phyloP scores from a whole-genome alignment of 2,113 vertebrate species.

The Ailurus styani region DNA sequence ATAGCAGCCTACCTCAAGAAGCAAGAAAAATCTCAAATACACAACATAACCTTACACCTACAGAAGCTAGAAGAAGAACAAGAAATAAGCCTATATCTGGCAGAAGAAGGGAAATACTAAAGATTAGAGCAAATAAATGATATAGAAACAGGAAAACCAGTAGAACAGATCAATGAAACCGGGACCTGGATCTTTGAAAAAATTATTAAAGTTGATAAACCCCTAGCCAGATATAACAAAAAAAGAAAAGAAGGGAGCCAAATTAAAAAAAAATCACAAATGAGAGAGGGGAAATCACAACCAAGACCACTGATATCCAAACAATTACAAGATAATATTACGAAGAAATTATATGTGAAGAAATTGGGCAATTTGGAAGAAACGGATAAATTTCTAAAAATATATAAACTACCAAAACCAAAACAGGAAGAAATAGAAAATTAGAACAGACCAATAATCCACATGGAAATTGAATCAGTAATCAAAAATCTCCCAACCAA shows the following conservation, averaged over 20 bases:
- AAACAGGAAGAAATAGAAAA: not conserved
- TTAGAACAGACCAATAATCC: not conserved
- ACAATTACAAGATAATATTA: not conserved
- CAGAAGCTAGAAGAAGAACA: not conserved
- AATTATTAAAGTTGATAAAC: not conserved
- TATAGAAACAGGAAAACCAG: not conserved
- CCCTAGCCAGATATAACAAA: not conserved
- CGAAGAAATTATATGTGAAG: not conserved
- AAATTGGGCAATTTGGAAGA: not conserved
- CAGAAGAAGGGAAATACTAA: not conserved
- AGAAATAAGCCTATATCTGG: not conserved
- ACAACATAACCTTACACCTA: not conserved
- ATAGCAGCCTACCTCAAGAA: not conserved
- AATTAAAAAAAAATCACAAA: not conserved
- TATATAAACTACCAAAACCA: not conserved
- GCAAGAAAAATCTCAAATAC: not conserved
- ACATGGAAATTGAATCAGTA: not conserved
- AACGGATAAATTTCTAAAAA: not conserved
- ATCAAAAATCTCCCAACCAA: not conserved
- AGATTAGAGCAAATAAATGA: not conserved
- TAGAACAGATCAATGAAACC: not conserved
- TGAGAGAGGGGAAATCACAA: not conserved
- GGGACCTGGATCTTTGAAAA: not conserved
- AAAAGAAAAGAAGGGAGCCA: not conserved
- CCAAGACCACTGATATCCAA: not conserved